These are phyloP conservation scores for Melanerpes formicivorus DNA, from an alignment of 2,113 vertebrate species.

Conservation along the genomic window DNA sequence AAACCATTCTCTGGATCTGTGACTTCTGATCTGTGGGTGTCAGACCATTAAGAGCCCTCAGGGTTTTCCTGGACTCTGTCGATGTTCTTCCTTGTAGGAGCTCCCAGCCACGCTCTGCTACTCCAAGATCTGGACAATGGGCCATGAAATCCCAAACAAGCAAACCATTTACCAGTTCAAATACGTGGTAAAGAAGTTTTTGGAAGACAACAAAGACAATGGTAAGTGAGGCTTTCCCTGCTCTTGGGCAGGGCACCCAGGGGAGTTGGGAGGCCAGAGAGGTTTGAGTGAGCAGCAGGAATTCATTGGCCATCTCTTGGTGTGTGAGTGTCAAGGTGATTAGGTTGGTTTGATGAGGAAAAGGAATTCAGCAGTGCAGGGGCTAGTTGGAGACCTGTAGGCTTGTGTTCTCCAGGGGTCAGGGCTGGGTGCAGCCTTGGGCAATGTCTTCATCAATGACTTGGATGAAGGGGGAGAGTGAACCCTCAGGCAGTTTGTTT, in stretches of 20 bases:
- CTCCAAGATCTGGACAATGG: slow-evolving; percentile 86
- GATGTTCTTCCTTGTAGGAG: slow-evolving; percentile 73
- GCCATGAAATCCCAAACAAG: slow-evolving; percentile 81
- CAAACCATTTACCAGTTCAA: slow-evolving; percentile 83
- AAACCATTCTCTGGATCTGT: too few species aligned
- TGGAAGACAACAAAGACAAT: slow-evolving; percentile 83
- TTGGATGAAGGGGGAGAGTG: too few species aligned
- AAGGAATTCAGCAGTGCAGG: neutral
- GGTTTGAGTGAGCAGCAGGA: neutral
- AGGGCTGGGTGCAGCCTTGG: too few species aligned
- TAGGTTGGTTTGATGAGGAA: rapidly evolving
- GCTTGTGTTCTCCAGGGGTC: too few species aligned
- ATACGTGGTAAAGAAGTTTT: slow-evolving; percentile 74
- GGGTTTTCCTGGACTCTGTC: neutral
- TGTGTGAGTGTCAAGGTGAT: rapidly evolving
- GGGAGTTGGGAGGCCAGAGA: too few species aligned
- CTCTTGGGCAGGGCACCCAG: neutral
- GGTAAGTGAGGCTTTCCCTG: slow-evolving; percentile 67
- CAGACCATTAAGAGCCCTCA: too few species aligned
- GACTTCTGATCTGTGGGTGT: rapidly evolving
- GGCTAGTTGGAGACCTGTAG: neutral
- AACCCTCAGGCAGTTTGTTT: too few species aligned
- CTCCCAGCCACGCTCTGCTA: slow-evolving; percentile 78
- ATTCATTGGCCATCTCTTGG: too few species aligned
- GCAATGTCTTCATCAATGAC: too few species aligned